These are phyloP conservation scores for Steinernema feltiae DNA, from an alignment of 1,140 invertebrate genomes.

Conservation along the genomic window DNA sequence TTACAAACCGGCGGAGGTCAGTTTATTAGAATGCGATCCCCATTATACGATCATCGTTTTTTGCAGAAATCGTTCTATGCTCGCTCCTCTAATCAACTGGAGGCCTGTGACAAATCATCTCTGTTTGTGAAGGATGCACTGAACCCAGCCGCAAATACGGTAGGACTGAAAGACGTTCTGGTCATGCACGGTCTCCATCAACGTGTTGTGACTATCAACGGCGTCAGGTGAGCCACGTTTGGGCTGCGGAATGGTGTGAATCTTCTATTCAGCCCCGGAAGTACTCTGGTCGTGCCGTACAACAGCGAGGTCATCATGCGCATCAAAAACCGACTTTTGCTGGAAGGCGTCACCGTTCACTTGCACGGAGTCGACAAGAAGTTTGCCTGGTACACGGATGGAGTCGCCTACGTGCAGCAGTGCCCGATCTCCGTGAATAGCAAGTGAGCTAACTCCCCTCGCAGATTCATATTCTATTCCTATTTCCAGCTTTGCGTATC, in stretches of 20 bases:
- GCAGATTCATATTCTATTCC: background rate
- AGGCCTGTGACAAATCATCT: background rate
- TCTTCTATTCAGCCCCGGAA: constrained; percentile 42
- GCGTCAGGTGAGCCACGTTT: constrained; percentile 33
- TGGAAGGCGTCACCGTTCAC: constrained; percentile 51
- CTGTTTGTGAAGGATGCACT: background rate
- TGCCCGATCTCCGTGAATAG: constrained; percentile 38
- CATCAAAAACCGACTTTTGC: constrained; percentile 42
- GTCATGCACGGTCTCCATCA: constrained; percentile 38
- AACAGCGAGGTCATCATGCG: constrained; percentile 48
- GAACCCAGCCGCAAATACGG: constrained; percentile 16
- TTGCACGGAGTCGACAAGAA: constrained; percentile 53
- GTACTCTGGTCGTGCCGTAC: constrained; percentile 47
- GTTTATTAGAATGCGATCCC: background rate
- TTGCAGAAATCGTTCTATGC: background rate
- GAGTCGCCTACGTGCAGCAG: constrained; percentile 44
- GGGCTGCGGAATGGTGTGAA: background rate
- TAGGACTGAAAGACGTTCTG: constrained; percentile 23
- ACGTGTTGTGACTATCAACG: constrained; percentile 47
- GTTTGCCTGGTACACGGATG: constrained; percentile 47
- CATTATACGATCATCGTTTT: background rate
- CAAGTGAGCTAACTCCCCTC: constrained; percentile 27
- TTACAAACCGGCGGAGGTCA: background rate
- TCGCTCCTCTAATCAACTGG: background rate
- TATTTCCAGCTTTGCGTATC: constrained; percentile 43